Percentiles rank a stretch among this genome's conserved stretches.
Evolutionary conservation across 2,113 vertebrate species (phyloP).

Genomic region (Hiodon tergisus): DNA sequence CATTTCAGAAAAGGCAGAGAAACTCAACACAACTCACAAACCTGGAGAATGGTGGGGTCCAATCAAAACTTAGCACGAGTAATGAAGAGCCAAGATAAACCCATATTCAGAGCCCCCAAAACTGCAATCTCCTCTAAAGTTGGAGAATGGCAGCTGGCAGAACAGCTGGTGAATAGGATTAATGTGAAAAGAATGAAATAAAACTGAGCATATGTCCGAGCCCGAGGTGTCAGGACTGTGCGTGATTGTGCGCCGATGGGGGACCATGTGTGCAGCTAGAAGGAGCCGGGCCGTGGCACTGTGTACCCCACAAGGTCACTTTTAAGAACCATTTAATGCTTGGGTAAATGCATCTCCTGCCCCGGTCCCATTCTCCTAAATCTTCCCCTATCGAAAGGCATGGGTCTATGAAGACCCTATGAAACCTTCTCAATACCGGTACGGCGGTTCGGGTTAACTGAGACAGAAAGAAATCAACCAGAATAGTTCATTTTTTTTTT

Average conservation of each 20-base stretch:
- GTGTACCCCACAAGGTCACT: constrained; percentile 92
- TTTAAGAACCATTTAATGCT: constrained; percentile 86
- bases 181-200: constrained; percentile 99
- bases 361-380: constrained; percentile 18
- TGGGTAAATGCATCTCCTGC: constrained; percentile 73
- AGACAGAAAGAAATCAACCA: not conserved
- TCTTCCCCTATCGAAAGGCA: constrained; percentile 47
- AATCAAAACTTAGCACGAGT: constrained; percentile 66
- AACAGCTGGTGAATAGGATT: constrained; percentile 99
- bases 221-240: constrained; percentile 95
- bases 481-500: not conserved
- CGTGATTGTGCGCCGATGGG: constrained; percentile 75
- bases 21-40: not conserved
- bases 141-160: constrained; percentile 92
- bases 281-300: constrained; percentile 73
- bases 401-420: not conserved
- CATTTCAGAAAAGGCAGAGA: not conserved
- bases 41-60: constrained; percentile 30
- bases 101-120: constrained; percentile 69
- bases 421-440: not conserved
- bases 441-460: not conserved
- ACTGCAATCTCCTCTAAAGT: constrained; percentile 69
- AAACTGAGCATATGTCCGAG: constrained; percentile 99
- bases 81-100: constrained; percentile 65
- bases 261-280: constrained; percentile 87